Evolutionary conservation across 2,888 invertebrate species (phyloP), one percentile per base, ranked within the genome.

Genomic region (Drosophila anomalata): DNA sequence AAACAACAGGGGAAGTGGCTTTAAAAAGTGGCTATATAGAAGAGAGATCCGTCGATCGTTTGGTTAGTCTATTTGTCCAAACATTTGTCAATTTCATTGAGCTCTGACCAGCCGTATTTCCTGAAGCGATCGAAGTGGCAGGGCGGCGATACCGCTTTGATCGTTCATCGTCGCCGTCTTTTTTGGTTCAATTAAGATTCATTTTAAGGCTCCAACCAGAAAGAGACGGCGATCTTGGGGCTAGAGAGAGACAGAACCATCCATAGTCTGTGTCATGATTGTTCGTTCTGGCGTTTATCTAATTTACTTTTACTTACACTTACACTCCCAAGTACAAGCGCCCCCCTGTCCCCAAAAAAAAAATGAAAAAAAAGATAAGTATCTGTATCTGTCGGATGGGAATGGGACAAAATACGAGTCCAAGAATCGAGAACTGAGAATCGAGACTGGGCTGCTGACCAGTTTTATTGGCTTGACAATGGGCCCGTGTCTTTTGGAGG

Each of bases 71-170:
- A 83, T 83, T 87, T 83, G 87, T 87, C 87, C 76, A 83, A 83
- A 87, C 82, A 83, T 83, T 83, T 83, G 87, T 83, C 87, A 84
- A 83, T 81, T 83, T 84, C 87, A 83, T 83, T 83, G 84, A 83
- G 81, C 81, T 83, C 87, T 83, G 85, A 81, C 81, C 87, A 78
- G 75, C 69, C 85, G 52, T 53, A 76, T 86, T 83, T 79, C 81
- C 81, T 44, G 63, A 75, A 59, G 52, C 73, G 51, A 59, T 70
- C 77, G 71, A 52, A 47, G 47, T 14, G 8, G 41, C 3, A 36
- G 44, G 48, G 61, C 61, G 61, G 61, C 61, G n/a, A 31, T 31
- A 5, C 17, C 17, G n/a, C 87, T 69, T 82, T 82, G 82, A 82
- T 82, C 84, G 59, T 42, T 36, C 55, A 62, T 59, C 59, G 63